These are phyloP conservation scores for Apostichopus leukothele DNA, from an alignment of 53 echinoderm and acorn worm genomes.

Conservation along the genomic window DNA sequence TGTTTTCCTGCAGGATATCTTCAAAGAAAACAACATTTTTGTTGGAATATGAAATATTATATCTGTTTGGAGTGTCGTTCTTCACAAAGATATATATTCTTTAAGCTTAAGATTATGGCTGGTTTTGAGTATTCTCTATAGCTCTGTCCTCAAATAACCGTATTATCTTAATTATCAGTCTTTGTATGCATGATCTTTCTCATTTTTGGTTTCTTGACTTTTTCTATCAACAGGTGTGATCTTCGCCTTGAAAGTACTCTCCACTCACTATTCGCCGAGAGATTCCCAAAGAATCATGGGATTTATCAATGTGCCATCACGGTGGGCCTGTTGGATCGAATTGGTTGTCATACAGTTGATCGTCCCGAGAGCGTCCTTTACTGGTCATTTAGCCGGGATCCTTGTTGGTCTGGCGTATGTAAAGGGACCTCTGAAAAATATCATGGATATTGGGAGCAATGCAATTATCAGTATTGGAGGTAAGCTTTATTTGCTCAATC, in stretches of 20 bases:
- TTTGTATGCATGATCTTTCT: too few species aligned
- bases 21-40: too few species aligned
- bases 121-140: too few species aligned
- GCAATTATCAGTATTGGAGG: constrained; percentile 20
- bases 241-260: constrained; percentile 90
- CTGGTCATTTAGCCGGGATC: constrained; percentile 94
- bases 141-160: too few species aligned
- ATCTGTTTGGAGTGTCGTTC: too few species aligned
- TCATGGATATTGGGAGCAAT: constrained; percentile 73
- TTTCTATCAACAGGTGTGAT: constrained; percentile 65
- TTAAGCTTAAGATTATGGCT: too few species aligned
- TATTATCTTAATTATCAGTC: too few species aligned
- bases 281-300: constrained; percentile 90
- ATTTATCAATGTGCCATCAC: constrained; percentile 80
- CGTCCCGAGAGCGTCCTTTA: constrained; percentile 88
- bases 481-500: neutral
- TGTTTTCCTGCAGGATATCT: too few species aligned
- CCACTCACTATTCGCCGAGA: constrained; percentile 84
- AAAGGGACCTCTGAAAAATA: constrained; percentile 77
- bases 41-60: too few species aligned
- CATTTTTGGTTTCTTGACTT: too few species aligned
- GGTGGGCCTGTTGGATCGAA: constrained; percentile 97
- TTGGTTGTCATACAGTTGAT: constrained; percentile 84
- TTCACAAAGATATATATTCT: too few species aligned
- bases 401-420: constrained; percentile 89